A percentile compares a stretch with the other conserved stretches of the same genome.
Evolutionary conservation across 2,888 invertebrate species (phyloP).

Genomic region (Drosophila formosana): DNA sequence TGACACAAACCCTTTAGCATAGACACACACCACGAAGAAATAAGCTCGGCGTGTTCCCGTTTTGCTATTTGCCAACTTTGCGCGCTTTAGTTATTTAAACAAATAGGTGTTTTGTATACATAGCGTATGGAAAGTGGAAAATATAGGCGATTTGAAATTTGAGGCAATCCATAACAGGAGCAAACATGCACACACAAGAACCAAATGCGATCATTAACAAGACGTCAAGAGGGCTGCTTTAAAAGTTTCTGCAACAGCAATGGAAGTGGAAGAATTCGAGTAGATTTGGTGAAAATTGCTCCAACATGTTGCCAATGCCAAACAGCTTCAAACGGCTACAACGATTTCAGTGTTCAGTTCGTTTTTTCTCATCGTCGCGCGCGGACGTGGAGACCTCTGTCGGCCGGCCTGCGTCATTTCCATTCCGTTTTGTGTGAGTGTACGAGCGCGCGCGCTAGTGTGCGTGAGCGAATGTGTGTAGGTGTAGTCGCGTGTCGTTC

Average conservation of each 20-base stretch:
- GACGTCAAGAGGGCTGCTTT: not conserved
- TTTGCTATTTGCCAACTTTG: not conserved
- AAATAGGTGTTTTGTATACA: not conserved
- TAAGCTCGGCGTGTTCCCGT: not conserved
- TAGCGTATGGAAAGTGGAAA: not conserved
- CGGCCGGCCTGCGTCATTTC: conserved; percentile 38
- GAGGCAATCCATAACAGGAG: not conserved
- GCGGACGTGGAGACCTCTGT: conserved; percentile 45
- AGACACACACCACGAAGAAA: conserved; percentile 15
- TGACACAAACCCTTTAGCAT: conserved; percentile 32
- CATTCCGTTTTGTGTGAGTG: conserved; percentile 39
- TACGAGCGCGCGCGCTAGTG: conserved; percentile 36
- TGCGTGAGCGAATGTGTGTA: conserved; percentile 37
- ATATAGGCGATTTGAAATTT: not conserved
- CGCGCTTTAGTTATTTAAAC: not conserved
- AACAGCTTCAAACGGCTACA: conserved; percentile 46
- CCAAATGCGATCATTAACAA: not conserved
- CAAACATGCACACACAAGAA: not conserved
- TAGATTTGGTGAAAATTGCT: conserved; percentile 27
- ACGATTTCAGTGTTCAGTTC: conserved; percentile 52
- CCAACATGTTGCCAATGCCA: conserved; percentile 57
- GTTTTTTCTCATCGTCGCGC: conserved; percentile 56
- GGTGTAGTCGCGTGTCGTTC: conserved; percentile 62
- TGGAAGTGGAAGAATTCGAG: conserved; percentile 9
- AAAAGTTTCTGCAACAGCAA: not conserved